Evolutionary conservation across 2,888 invertebrate genomes (phyloP).

Genomic region (Lathronympha strigana): DNA sequence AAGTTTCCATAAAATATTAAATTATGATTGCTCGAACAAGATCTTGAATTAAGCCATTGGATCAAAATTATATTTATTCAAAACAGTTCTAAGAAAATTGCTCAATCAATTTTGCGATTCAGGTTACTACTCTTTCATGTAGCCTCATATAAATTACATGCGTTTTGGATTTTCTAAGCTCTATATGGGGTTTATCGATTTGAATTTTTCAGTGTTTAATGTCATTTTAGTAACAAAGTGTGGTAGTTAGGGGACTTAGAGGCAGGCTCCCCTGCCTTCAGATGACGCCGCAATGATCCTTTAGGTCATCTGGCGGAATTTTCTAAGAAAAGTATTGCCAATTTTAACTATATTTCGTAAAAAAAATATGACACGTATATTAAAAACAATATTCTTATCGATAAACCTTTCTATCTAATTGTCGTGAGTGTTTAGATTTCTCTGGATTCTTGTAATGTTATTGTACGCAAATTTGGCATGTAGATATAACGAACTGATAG

Average conservation of each 20-base stretch:
- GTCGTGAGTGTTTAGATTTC: slow-evolving; percentile 68
- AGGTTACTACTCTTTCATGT: slow-evolving; percentile 16
- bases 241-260: too few relatives aligned
- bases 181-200: slow-evolving; percentile 23
- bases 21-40: background rate
- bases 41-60: background rate
- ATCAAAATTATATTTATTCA: background rate
- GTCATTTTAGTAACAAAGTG: background rate
- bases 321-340: background rate
- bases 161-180: slow-evolving; percentile 28
- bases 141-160: slow-evolving; percentile 19
- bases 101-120: slow-evolving; percentile 34
- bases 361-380: background rate
- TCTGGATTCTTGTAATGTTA: slow-evolving; percentile 49
- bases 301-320: too few relatives aligned
- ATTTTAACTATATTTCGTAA: background rate
- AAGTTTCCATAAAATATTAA: background rate
- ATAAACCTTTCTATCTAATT: slow-evolving; percentile 58
- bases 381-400: slow-evolving; percentile 49
- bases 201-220: background rate
- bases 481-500: slow-evolving; percentile 62
- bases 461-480: slow-evolving; percentile 48
- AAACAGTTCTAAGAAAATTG: slow-evolving; percentile 24
- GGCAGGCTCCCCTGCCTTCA: too few relatives aligned
- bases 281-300: too few relatives aligned